These are phyloP conservation scores for Cardiocondyla obscurior DNA, from an alignment of 1,140 invertebrate species.

Conservation along the genomic window DNA sequence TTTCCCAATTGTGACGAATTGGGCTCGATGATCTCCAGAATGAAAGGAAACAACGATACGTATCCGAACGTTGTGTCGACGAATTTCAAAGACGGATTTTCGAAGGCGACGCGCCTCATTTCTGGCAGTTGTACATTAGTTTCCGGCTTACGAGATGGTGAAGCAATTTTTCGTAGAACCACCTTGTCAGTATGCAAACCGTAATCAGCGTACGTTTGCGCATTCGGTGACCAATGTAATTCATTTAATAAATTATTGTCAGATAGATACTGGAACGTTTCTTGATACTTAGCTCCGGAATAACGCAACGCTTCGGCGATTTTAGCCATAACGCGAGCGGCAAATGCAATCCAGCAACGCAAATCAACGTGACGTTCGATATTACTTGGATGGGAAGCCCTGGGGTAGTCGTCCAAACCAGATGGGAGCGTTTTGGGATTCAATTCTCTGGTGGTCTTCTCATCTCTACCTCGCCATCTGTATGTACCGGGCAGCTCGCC, in stretches of 20 bases:
- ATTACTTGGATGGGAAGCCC: slow-evolving; percentile 96
- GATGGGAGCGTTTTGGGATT: slow-evolving; percentile 99
- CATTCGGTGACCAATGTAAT: slow-evolving; percentile 93
- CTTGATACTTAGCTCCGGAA: slow-evolving; percentile 88
- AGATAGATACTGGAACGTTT: slow-evolving; percentile 88
- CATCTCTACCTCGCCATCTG: slow-evolving; percentile 94
- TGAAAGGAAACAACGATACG: slow-evolving; percentile 97
- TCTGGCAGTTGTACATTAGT: slow-evolving; percentile 85
- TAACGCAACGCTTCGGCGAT: slow-evolving; percentile 90
- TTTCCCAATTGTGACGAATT: slow-evolving; percentile 92
- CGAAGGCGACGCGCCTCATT: slow-evolving; percentile 87
- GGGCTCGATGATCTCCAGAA: slow-evolving; percentile 93
- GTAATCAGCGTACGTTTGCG: slow-evolving; percentile 93
- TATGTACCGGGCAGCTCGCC: slow-evolving; percentile 92
- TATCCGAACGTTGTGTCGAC: slow-evolving; percentile 96
- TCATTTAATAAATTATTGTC: slow-evolving; percentile 92
- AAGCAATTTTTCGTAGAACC: slow-evolving; percentile 87
- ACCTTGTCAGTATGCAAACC: slow-evolving; percentile 95
- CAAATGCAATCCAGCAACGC: slow-evolving; percentile 97
- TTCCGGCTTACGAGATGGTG: slow-evolving; percentile 62
- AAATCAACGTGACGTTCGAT: slow-evolving; percentile 97
- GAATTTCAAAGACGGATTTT: slow-evolving; percentile 90
- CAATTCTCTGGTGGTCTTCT: slow-evolving; percentile 90
- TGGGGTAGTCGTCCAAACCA: slow-evolving; percentile 98
- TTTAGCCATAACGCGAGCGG: slow-evolving; percentile 91